Base-by-base conservation (phyloP, 2,888 invertebrate species). In the Pandemis cinnamomeana region DNA sequence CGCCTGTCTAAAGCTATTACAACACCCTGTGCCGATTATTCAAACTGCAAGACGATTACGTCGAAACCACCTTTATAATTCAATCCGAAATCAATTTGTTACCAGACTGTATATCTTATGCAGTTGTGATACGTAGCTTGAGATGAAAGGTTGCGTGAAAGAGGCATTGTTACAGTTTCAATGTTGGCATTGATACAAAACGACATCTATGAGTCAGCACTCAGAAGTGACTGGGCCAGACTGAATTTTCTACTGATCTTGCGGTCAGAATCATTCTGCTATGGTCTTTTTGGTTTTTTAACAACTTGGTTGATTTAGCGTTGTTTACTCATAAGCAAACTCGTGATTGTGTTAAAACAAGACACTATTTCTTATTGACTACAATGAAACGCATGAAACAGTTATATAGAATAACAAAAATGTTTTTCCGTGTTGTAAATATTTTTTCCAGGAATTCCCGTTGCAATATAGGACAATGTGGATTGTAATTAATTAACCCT, bases 1-100 rank as follows among this genome's bases (percentile, higher is more conserved):
- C 77, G 77, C 78, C 78, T 77, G 79, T 81, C 78, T 78, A 71
- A 74, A 76, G 76, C 71, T 75, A 85, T 91, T 89, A 88, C 90
- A 84, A 86, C 87, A 91, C 83, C 80, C 80, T 80, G 77, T 76
- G 82, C 83, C 84, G 85, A 89, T 89, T 90, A 91, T 91, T 91
- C 90, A 86, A 87, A 87, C 87, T 81, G 85, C 86, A 86, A 86
- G 86, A 84, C 86, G 83, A 89, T 90, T 90, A 88, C 87, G 85
- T 84, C 79, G 80, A 75, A 77, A 73, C 80, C 82, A 81, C 85
- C 83, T 80, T 81, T 81, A 80, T 51, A 55, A 68, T 81, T 76
- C 77, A 75, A 67, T 76, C 70, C 63, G 55, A 20, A 76, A 78
- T 75, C 76, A 71, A 72, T 63, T 78, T 71, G 77, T 62, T 76